Percentiles rank a stretch among this genome's conserved stretches.
Conservation (phyloP, 2,113 vertebrate genomes). For the Rhegmatorhina hoffmannsi region DNA sequence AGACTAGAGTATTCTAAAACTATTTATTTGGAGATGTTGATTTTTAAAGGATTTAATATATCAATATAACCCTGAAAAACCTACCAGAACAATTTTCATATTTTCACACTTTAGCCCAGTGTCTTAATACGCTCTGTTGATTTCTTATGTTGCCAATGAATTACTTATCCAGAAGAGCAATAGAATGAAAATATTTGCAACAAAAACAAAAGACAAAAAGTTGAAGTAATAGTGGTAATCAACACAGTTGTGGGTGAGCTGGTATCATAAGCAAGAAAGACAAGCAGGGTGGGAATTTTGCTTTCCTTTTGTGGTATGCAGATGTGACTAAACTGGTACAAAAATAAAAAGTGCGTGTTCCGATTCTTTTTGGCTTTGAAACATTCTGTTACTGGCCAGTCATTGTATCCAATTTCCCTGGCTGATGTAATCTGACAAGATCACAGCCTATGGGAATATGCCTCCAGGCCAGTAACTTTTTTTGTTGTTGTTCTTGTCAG, state of each 20-base stretch:
- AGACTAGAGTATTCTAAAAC: neutral
- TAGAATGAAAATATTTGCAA: neutral
- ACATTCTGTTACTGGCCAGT: constrained; percentile 20
- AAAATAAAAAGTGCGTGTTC: neutral
- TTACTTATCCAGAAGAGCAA: neutral
- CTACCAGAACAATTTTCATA: neutral
- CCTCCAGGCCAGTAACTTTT: constrained; percentile 36
- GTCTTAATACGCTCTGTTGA: neutral
- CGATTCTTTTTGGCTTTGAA: neutral
- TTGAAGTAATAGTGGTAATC: neutral
- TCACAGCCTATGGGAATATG: neutral
- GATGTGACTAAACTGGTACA: neutral
- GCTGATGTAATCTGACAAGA: constrained; percentile 57
- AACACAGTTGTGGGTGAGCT: neutral
- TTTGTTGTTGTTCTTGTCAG: constrained; percentile 46
- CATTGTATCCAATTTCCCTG: constrained; percentile 13
- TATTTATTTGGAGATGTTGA: neutral
- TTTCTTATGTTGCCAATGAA: neutral
- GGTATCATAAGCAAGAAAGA: neutral
- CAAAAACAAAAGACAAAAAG: neutral
- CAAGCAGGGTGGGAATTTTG: neutral
- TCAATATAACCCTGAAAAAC: neutral
- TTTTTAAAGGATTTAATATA: neutral
- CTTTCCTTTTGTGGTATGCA: neutral
- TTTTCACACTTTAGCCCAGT: neutral